A percentile compares a stretch with the other conserved stretches of the same genome.
These are phyloP conservation scores for Aegotheles bennettii DNA, from an alignment of 2,113 vertebrate species.

Conservation along the genomic window DNA sequence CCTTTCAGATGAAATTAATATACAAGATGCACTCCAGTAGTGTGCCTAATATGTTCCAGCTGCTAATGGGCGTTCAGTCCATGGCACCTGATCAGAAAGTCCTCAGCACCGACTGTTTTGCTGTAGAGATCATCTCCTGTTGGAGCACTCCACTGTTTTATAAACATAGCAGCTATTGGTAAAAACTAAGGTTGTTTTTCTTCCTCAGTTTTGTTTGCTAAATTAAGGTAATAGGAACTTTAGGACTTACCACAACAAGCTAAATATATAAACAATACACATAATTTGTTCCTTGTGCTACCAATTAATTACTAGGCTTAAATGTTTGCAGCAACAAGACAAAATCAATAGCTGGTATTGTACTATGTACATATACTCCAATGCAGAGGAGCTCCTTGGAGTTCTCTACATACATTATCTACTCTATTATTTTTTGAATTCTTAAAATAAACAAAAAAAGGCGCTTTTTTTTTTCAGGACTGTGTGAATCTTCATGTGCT, in stretches of 20 bases:
- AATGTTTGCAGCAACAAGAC: background rate
- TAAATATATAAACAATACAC: background rate
- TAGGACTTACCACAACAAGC: background rate
- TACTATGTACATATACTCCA: background rate
- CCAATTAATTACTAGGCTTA: background rate
- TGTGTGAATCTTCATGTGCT: background rate
- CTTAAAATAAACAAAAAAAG: background rate
- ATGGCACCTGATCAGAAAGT: background rate
- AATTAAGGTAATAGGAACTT: background rate
- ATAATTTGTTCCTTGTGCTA: background rate
- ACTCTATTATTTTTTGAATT: background rate
- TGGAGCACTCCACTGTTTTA: background rate
- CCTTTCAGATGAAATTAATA: background rate
- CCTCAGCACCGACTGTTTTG: background rate
- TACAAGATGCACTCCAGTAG: background rate
- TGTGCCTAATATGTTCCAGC: background rate
- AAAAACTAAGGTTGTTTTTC: background rate
- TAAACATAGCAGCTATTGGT: background rate
- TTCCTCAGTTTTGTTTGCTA: background rate
- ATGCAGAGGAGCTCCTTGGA: background rate
- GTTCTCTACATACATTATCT: background rate
- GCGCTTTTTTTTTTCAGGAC: background rate
- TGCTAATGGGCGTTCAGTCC: background rate
- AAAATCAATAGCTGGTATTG: rapidly evolving
- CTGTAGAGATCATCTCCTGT: background rate